Base-by-base conservation (phyloP, 2,113 vertebrate species). In the Anoplopoma fimbria region DNA sequence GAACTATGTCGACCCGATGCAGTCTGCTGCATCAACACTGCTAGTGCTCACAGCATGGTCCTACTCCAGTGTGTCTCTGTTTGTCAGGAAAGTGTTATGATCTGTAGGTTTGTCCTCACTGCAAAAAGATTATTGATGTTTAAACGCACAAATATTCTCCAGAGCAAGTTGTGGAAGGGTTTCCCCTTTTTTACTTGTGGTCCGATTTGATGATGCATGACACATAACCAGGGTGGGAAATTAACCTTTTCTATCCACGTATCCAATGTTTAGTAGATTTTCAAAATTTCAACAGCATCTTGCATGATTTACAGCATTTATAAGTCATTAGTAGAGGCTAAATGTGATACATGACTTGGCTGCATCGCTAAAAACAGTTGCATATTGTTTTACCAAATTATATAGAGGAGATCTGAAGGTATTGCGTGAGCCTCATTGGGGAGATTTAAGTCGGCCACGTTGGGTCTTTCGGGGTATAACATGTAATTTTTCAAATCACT, bases 1-100 rank as follows among this genome's bases (percentile, higher is more conserved):
- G 47, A 57, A 68, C 73, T 79, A 67, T 61, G 81, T 79, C 70
- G 36, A 82, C 83, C 81, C 47, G 70, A 75, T 80, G 55, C 84
- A 58, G 83, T 67, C 87, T 83, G 78, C 83, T 71, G 81, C 82
- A 86, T 83, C 82, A n/a, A 83, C 68, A 67, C 77, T 75, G 79
- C 85, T 87, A 25, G 82, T 29, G 74, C 79, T 78, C 87, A 36
- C 84, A 75, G 93, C 93, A 93, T 95, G 94, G 51, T 79, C 79
- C 74, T 27, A 27, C 78, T 80, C 51, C 69, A 13, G 53, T 83
- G 85, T 85, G 84, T 76, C 19, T 10, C 75, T 67, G 40, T 70
- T 65, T 75, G 69, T 90, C 36, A 74, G 67, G 77, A 77, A n/a
- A 29, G 58, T 58, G 69, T 76, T 76, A 49, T 60, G 69, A 69